Evolutionary conservation across 2,888 invertebrate species (phyloP).

Genomic region (Geotrupes spiniger): DNA sequence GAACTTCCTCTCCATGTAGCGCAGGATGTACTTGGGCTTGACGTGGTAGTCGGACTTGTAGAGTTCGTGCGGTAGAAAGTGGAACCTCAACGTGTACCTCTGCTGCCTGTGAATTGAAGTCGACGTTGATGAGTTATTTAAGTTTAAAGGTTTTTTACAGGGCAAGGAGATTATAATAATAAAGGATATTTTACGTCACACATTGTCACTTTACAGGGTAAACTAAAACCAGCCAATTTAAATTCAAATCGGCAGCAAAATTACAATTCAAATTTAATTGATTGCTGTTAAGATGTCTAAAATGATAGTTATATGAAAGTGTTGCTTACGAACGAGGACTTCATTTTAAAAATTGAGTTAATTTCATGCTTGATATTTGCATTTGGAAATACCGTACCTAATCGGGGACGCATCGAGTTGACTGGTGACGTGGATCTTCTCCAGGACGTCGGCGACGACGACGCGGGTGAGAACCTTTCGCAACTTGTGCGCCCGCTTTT

Average conservation of each 20-base stretch:
- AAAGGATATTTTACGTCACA: too few relatives aligned
- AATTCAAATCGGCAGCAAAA: too few relatives aligned
- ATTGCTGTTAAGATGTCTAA: too few relatives aligned
- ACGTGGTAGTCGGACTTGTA: conserved; percentile 74
- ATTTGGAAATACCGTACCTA: too few relatives aligned
- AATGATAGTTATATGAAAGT: too few relatives aligned
- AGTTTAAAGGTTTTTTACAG: too few relatives aligned
- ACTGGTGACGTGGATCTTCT: conserved; percentile 64
- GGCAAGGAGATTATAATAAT: too few relatives aligned
- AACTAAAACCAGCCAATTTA: too few relatives aligned
- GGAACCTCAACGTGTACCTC: conserved; percentile 66
- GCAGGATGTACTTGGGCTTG: conserved; percentile 66
- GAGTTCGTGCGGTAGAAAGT: conserved; percentile 69
- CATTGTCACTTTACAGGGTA: too few relatives aligned
- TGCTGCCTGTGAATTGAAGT: conserved; percentile 48
- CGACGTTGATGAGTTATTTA: conserved; percentile 2
- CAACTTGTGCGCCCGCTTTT: conserved; percentile 63
- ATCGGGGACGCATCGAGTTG: conserved; percentile 57
- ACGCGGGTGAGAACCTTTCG: conserved; percentile 74
- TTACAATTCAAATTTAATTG: too few relatives aligned
- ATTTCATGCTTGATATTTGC: not conserved
- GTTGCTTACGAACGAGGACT: too few relatives aligned
- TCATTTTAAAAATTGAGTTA: too few relatives aligned
- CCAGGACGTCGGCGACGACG: conserved; percentile 74
- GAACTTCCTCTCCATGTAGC: conserved; percentile 71